Base-by-base conservation (phyloP, 92 coral and sea anemone species). In the Phymanthus crucifer region DNA sequence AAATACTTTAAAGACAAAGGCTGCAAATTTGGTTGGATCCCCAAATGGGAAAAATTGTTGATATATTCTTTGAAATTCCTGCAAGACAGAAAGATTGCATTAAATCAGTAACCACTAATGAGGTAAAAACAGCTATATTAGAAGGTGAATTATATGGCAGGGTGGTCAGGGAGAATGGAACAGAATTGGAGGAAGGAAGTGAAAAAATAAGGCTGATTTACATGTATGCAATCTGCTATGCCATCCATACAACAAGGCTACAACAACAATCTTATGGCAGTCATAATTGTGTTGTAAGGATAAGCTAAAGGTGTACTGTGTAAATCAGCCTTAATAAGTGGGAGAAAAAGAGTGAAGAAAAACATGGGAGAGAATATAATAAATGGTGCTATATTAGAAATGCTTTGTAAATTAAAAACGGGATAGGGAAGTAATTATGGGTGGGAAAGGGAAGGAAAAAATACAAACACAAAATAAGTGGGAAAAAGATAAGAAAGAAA, bases 41-140 rank as follows among this genome's bases (percentile, higher is more conserved):
- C 99, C 99, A 89, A 93, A 95, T 38, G 99, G 99, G 72, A 95
- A 95, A 78, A 95, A 95, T 81, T 95, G 99, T 71, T 93, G 95
- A 80, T 95, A 93, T 66, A 95, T 95, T 82, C 84, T 95, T 81
- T 93, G 95, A 75, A 95, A 95, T 80, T 95, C 99, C 99, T 95
- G 84, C 3, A 52, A 40, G 32, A 57, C 54, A 64, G n/a, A 56
- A 69, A 68, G 68, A 48, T 71, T 24, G 79, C 23, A 40, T 33
- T 8, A 36, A 26, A 61, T 27, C 27, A 23, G 26, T 3, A 54
- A 54, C 64, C 57, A 6, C 43, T n/a, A 43, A 43, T 52, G 11
- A 7, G 29, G 11, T 0, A 3, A 61, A 61, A 26, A 27, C 27
- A 61, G 32, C 48, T 43, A 8, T 23, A 27, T 24, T 3, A 34